A percentile compares a stretch with the other conserved stretches of the same genome.
Evolutionary conservation across 2,888 invertebrate species (phyloP).

Genomic region (Drosophila ochracea): DNA sequence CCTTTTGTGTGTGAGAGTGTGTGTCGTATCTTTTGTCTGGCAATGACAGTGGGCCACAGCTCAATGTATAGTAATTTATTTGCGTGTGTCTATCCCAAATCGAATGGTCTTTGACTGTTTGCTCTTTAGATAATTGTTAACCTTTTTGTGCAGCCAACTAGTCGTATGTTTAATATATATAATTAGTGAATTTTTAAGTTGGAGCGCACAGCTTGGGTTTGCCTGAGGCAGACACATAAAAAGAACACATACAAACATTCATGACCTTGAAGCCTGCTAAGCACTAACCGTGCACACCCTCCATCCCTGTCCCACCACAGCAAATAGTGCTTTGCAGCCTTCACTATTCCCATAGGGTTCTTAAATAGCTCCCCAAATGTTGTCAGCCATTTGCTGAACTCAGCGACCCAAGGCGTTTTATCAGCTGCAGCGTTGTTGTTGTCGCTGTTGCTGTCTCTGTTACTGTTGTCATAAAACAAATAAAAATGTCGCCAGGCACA

Average conservation of each 20-base stretch:
- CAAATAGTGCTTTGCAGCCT: conserved; percentile 15
- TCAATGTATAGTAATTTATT: not conserved
- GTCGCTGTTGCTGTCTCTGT: conserved; percentile 21
- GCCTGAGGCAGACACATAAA: conserved; percentile 10
- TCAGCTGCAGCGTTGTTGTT: conserved; percentile 18
- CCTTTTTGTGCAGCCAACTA: conserved; percentile 12
- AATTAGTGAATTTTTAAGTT: conserved; percentile 37
- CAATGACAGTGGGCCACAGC: conserved; percentile 17
- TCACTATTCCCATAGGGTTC: conserved; percentile 65
- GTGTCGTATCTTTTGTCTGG: conserved; percentile 34
- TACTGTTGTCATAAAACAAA: conserved; percentile 46
- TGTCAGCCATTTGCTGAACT: conserved; percentile 58
- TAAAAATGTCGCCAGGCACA: conserved; percentile 51
- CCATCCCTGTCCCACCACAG: not conserved
- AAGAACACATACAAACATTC: conserved; percentile 6
- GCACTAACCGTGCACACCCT: conserved; percentile 4
- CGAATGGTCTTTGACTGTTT: conserved; percentile 18
- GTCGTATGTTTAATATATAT: conserved; percentile 21
- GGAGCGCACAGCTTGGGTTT: not conserved
- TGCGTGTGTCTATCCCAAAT: not conserved
- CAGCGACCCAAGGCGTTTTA: conserved; percentile 51
- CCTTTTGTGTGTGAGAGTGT: not conserved
- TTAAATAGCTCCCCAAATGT: conserved; percentile 61
- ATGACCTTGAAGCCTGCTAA: conserved; percentile 35
- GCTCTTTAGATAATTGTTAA: conserved; percentile 34